Conservation (phyloP, 2,888 invertebrate species). For the Leptopterna dolabrata region DNA sequence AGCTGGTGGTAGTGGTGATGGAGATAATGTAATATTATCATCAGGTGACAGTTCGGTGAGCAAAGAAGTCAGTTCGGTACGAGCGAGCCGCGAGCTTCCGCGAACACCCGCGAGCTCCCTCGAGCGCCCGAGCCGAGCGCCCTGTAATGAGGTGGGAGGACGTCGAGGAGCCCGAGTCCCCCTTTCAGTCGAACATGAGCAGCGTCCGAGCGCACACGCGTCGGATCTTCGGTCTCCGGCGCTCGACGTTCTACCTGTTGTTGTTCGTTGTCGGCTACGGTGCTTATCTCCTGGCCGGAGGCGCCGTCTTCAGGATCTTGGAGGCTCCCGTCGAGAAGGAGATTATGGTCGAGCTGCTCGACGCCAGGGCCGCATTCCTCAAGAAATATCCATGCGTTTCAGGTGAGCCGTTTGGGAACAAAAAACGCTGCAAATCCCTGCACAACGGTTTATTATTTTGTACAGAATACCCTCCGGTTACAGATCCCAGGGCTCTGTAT, state of each 20-base stretch:
- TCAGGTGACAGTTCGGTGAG: neutral
- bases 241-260: constrained; percentile 71
- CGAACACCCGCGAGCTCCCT: neutral
- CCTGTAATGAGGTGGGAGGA: neutral
- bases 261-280: constrained; percentile 73
- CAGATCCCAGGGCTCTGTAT: neutral
- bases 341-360: constrained; percentile 69
- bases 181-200: constrained; percentile 37
- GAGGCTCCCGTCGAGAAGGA: constrained; percentile 75
- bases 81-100: neutral
- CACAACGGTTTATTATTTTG: too few relatives aligned
- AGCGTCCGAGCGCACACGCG: constrained; percentile 61
- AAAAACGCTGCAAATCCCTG: too few relatives aligned
- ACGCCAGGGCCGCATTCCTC: constrained; percentile 72
- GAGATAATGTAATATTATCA: neutral
- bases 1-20: neutral
- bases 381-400: constrained; percentile 72
- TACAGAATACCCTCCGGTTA: too few relatives aligned
- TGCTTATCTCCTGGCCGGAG: constrained; percentile 75
- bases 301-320: constrained; percentile 75
- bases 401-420: constrained; percentile 72
- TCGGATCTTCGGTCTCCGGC: constrained; percentile 70
- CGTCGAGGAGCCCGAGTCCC: neutral
- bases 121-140: neutral
- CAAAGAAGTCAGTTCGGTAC: too few relatives aligned